Evolutionary conservation across 2,797 vertebrate species (phyloP), one percentile per base, ranked within the genome.

Genomic region (Rhynchotus rufescens): DNA sequence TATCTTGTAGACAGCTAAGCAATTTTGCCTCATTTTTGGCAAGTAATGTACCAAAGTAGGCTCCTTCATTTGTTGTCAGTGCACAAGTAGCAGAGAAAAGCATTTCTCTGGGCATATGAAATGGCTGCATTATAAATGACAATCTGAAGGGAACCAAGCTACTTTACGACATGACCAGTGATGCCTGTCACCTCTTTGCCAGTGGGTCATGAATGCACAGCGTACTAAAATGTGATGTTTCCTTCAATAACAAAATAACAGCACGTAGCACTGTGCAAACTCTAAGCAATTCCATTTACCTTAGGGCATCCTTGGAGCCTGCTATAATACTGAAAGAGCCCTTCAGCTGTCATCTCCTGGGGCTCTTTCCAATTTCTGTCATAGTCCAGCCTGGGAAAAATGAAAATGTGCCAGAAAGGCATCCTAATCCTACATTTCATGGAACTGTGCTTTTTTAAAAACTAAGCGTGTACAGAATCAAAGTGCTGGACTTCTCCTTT

Each of bases 151-250:
- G 72, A 95, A 44, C 69, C 6, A 20, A 85, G 72, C 76, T 74
- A 47, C 79, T 90, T 91, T 91, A 62, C 65, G 84, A 69, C 90
- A 93, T 92, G 94, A 73, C 94, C 95, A 78, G 89, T 72, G 91
- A 83, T 72, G 84, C 84, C 62, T 92, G 79, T 92, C 88, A 47
- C 94, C 79, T 80, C 67, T 85, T 93, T 93, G 81, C 84, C 21
- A 0, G 47, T 88, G 86, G 88, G 62, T 52, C 86, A 60, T 69
- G 95, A 69, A 73, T 42, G 42, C 66, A 78, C 42, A 76, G 22
- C 3, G 74, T 89, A 57, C 88, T 78, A 68, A 90, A 90, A 85
- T 83, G 81, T 78, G 89, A 69, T 10, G 0, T 26, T 85, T 60
- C 44, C 73, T 92, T 90, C 76, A 69, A 49, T 69, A 93, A 44